Conservation (phyloP, 2,797 vertebrate genomes). For the Enteromius argenteus region DNA sequence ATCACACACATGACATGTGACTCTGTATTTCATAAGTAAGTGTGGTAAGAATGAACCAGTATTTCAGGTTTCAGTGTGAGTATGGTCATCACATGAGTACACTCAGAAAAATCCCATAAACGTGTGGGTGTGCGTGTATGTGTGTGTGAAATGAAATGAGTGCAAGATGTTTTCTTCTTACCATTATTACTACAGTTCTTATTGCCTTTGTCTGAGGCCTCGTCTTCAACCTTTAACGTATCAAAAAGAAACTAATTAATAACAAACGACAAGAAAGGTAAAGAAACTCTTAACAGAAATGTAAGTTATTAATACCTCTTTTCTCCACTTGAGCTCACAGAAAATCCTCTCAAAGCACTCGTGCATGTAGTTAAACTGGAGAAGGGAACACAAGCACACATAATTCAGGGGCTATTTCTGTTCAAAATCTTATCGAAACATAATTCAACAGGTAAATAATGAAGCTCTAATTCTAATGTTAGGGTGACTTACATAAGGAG, state of each 20-base stretch:
- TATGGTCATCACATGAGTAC: constrained; percentile 1
- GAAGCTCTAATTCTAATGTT: not conserved
- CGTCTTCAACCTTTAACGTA: constrained; percentile 83
- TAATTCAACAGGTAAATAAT: not conserved
- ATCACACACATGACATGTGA: constrained; percentile 28
- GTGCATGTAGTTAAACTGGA: constrained; percentile 98
- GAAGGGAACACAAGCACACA: not conserved
- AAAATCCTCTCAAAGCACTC: constrained; percentile 97
- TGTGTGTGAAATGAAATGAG: not conserved
- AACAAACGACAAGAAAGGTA: not conserved
- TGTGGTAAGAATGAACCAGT: not conserved
- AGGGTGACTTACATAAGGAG: constrained; percentile 90
- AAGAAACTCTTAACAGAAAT: not conserved
- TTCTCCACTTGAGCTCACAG: constrained; percentile 98
- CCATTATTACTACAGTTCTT: constrained; percentile 88
- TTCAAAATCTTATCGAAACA: not conserved
- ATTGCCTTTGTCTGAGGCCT: constrained; percentile 89
- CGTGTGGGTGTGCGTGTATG: too few species aligned
- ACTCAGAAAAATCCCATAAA: not conserved
- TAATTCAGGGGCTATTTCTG: not conserved
- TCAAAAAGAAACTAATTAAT: constrained; percentile 3
- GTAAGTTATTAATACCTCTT: constrained; percentile 82
- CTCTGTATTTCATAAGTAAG: not conserved
- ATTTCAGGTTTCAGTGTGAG: not conserved
- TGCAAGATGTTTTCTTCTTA: constrained; percentile 56